A percentile compares a stretch with the other conserved stretches of the same genome.
Evolutionary conservation across 2,888 invertebrate genomes (phyloP).

Genomic region (Nemapogon koenigi): DNA sequence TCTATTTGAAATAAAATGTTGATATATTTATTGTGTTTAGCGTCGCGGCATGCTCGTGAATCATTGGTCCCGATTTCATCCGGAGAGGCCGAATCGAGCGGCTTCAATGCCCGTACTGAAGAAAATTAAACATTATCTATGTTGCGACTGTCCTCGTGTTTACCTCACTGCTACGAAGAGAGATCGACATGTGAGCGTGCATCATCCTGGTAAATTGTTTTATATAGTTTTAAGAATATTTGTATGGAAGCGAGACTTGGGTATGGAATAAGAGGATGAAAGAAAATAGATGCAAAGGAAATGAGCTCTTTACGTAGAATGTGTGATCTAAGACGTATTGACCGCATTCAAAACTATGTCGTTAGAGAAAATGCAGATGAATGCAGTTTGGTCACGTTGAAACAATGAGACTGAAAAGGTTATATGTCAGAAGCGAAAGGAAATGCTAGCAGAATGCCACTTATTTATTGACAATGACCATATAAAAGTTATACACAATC

Average conservation of each 20-base stretch:
- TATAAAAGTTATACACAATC: too few species aligned
- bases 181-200: slow-evolving; percentile 80
- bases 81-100: slow-evolving; percentile 73
- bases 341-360: too few species aligned
- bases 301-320: too few species aligned
- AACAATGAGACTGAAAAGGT: too few species aligned
- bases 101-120: slow-evolving; percentile 76
- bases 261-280: slow-evolving; percentile 19
- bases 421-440: too few species aligned
- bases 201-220: slow-evolving; percentile 72
- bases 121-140: slow-evolving; percentile 80
- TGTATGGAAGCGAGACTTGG: too few species aligned
- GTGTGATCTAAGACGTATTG: too few species aligned
- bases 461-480: too few species aligned
- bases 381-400: too few species aligned
- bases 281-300: slow-evolving; percentile 15
- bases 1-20: too few species aligned
- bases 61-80: slow-evolving; percentile 80
- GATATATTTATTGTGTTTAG: slow-evolving; percentile 36
- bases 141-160: slow-evolving; percentile 83
- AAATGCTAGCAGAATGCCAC: too few species aligned
- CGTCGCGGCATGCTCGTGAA: slow-evolving; percentile 86
- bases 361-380: too few species aligned
- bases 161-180: slow-evolving; percentile 87
- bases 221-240: slow-evolving; percentile 18